A percentile compares a stretch with the other conserved stretches of the same genome.
These are phyloP conservation scores for Nothobranchius kuhntae DNA, from an alignment of 2,113 vertebrate genomes.

Conservation along the genomic window DNA sequence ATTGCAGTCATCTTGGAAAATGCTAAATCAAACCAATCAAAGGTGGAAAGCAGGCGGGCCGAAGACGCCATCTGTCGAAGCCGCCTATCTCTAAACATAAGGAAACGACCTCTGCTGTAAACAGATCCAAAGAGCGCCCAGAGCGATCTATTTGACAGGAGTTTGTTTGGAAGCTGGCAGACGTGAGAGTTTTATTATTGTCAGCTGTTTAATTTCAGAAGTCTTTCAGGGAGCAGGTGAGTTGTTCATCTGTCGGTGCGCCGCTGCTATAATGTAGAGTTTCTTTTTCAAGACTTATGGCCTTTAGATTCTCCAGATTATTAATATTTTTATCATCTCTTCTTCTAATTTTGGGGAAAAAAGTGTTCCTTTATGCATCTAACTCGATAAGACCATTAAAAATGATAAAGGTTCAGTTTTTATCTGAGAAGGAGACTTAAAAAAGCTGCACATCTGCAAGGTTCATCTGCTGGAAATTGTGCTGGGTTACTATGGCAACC, in stretches of 20 bases:
- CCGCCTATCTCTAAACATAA: constrained; percentile 55
- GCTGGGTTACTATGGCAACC: background rate
- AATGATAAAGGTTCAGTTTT: background rate
- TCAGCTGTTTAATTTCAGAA: constrained; percentile 64
- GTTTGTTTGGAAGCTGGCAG: constrained; percentile 46
- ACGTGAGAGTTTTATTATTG: constrained; percentile 50
- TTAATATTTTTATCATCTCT: constrained; percentile 2
- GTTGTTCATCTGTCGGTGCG: constrained; percentile 42
- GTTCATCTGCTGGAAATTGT: background rate
- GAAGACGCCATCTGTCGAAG: constrained; percentile 48
- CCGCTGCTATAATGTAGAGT: constrained; percentile 4
- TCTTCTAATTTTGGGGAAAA: constrained; percentile 1
- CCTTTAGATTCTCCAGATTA: constrained; percentile 4
- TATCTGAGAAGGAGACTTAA: no score
- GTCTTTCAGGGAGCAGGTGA: constrained; percentile 55
- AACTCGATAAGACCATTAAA: background rate
- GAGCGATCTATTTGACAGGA: constrained; percentile 72
- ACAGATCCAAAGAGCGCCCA: constrained; percentile 32
- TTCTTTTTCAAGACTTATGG: background rate
- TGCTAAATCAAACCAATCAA: constrained; percentile 45
- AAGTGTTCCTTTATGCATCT: background rate
- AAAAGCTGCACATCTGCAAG: background rate
- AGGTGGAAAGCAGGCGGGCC: constrained; percentile 44
- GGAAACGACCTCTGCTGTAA: constrained; percentile 45
- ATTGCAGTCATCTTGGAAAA: background rate